Percentiles rank a stretch among this genome's conserved stretches.
These are phyloP conservation scores for Scaeva pyrastri DNA, from an alignment of 2,888 invertebrate genomes.

Conservation along the genomic window DNA sequence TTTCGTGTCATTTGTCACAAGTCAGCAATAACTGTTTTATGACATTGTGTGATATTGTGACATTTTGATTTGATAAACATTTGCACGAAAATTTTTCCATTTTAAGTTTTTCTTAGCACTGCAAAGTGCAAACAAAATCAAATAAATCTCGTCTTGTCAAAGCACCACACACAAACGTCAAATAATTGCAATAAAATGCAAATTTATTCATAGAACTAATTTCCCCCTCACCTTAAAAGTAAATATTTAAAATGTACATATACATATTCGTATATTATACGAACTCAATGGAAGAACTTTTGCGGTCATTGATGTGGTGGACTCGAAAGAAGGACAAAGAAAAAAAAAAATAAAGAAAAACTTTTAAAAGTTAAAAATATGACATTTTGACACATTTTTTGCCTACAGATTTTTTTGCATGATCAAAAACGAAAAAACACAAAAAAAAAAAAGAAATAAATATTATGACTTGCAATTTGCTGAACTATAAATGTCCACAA, in stretches of 20 bases:
- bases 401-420: constrained; percentile 1
- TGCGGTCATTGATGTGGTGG: constrained; percentile 26
- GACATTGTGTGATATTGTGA: background rate
- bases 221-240: background rate
- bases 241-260: too few relatives aligned
- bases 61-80: background rate
- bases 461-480: constrained; percentile 7
- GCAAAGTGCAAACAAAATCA: background rate
- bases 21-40: background rate
- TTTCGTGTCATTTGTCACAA: background rate
- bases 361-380: constrained; percentile 1
- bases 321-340: background rate
- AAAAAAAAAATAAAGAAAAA: background rate
- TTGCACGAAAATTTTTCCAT: constrained; percentile 6
- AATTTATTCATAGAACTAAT: constrained; percentile 28
- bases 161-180: background rate
- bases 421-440: background rate
- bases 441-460: background rate
- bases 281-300: constrained; percentile 6
- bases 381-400: constrained; percentile 53
- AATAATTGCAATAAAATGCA: background rate
- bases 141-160: background rate
- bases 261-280: background rate
- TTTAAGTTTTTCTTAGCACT: background rate
- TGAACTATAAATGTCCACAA: constrained; percentile 35